Percentiles rank a stretch among this genome's conserved stretches.
phyloP scores from a whole-genome alignment of 2,113 vertebrate species.

The Tragelaphus imberbis region DNA sequence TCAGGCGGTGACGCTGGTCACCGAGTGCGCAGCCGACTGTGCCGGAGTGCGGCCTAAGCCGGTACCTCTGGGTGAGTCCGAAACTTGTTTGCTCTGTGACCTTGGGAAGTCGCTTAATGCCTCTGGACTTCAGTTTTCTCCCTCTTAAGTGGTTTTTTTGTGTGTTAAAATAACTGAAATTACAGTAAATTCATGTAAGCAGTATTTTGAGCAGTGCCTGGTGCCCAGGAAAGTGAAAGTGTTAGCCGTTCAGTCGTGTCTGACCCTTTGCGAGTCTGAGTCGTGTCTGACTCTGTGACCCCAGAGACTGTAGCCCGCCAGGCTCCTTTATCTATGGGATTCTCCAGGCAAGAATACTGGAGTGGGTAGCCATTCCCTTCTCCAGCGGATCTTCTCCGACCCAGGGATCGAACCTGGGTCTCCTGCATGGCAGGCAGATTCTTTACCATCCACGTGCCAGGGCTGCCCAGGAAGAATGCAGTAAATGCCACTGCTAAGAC shows the following conservation, averaged over 20 bases:
- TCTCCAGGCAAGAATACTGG: neutral
- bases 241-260: neutral
- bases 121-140: neutral
- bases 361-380: neutral
- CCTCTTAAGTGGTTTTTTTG: neutral
- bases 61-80: neutral
- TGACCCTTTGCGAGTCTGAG: neutral
- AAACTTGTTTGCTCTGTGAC: neutral
- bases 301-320: neutral
- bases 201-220: neutral
- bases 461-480: neutral
- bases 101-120: neutral
- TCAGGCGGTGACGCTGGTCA: neutral
- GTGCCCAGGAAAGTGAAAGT: neutral
- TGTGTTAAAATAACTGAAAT: neutral
- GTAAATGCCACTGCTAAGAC: too few relatives aligned
- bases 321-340: neutral
- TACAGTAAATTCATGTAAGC: neutral
- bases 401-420: neutral
- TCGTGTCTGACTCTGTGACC: neutral
- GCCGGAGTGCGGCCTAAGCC: fast-evolving
- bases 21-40: neutral
- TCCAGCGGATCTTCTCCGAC: neutral
- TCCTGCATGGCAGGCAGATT: neutral
- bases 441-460: neutral